Evolutionary conservation across 2,888 invertebrate species (phyloP).

Genomic region (Sabellastarte sp.): DNA sequence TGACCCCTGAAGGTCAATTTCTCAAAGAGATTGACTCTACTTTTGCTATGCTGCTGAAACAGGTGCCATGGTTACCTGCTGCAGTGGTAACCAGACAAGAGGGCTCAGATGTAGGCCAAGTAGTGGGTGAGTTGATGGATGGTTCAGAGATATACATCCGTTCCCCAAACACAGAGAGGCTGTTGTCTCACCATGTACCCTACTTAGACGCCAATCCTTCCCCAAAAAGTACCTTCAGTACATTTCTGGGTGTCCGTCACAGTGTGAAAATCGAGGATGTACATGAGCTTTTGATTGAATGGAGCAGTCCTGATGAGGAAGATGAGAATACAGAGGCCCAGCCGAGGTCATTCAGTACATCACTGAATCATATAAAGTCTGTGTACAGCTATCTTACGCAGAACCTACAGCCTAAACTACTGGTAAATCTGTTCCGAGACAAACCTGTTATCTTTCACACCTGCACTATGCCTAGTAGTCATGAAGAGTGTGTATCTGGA

Average conservation of each 20-base stretch:
- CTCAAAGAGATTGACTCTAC: slow-evolving; percentile 34
- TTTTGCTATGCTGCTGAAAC: slow-evolving; percentile 39
- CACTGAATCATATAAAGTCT: slow-evolving; percentile 39
- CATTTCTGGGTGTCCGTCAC: slow-evolving; percentile 39
- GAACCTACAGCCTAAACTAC: slow-evolving; percentile 36
- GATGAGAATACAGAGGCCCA: not conserved
- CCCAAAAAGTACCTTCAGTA: slow-evolving; percentile 32
- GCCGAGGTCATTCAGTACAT: slow-evolving; percentile 35
- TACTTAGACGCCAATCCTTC: slow-evolving; percentile 34
- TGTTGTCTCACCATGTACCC: slow-evolving; percentile 41
- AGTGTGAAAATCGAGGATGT: slow-evolving; percentile 34
- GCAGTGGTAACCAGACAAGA: slow-evolving; percentile 1
- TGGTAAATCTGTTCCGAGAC: slow-evolving; percentile 39
- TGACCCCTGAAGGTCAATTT: slow-evolving; percentile 26
- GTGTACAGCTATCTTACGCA: slow-evolving; percentile 44
- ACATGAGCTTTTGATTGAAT: slow-evolving; percentile 35
- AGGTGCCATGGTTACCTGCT: slow-evolving; percentile 45
- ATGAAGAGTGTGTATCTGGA: slow-evolving; percentile 1
- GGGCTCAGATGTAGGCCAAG: no score
- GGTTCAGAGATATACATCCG: slow-evolving; percentile 3
- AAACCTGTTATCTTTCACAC: slow-evolving; percentile 49
- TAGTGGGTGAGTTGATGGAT: no score
- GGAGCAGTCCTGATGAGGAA: slow-evolving; percentile 21
- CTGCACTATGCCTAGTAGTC: not conserved
- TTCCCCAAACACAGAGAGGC: slow-evolving; percentile 25